Base-by-base conservation (phyloP, 2,113 vertebrate species). In the Chrysochloris asiatica region DNA sequence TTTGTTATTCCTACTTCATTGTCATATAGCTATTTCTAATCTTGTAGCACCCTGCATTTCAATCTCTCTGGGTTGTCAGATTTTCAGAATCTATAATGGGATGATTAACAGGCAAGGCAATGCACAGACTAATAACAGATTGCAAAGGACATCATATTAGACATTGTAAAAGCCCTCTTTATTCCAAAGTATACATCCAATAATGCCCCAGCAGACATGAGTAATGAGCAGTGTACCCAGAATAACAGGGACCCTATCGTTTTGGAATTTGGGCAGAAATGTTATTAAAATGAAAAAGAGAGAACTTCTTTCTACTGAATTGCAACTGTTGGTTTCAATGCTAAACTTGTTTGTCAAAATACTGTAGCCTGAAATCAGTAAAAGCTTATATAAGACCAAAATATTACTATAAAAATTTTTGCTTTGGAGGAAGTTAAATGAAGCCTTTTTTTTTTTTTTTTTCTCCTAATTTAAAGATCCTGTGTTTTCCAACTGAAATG, bases 331-430 rank as follows among this genome's bases (percentile, higher is more conserved):
- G 90, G 93, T 96, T 98, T 97, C 96, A 97, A 92, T 97, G 96
- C 95, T 96, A 86, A 95, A 92, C 96, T 98, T 96, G 98, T 97
- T 98, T 97, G 96, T 98, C 96, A 98, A 97, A 97, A 90, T 79
- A 61, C 83, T 85, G 0, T 63, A 93, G 95, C 92, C 81, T 88
- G 85, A 82, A 96, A 96, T 95, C 21, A 21, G 87, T 94, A 83
- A 93, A 94, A 93, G 28, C 80, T 56, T 82, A 81, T 48, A 33
- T 67, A 14, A 28, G 28, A 81, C 80, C 65, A 77, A 87, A 94
- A 77, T 89, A 89, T 90, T 36, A 48, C 87, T 91, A 8, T 43
- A 75, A 88, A 54, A 93, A 89, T 89, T 81, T 87, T 77, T 83
- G 33, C 61, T 94, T 91, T 50, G 75, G 47, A 80, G 52, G 41